Evolutionary conservation across 37 sponge, comb jelly and placozoan genomes (phyloP).

Genomic region (Chondrosia reniformis): DNA sequence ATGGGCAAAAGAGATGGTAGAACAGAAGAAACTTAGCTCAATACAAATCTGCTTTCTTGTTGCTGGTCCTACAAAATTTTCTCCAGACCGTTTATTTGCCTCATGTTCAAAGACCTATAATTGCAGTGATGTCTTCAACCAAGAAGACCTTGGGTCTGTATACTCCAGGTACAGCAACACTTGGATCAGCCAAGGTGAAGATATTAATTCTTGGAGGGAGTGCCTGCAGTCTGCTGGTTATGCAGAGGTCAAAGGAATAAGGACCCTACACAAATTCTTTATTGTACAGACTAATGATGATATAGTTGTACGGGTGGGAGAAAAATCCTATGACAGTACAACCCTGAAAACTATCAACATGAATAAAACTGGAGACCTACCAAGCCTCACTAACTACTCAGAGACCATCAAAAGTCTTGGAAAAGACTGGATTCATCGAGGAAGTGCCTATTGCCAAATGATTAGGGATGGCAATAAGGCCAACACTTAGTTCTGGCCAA

Average conservation of each 20-base stretch:
- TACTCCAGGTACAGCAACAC: background rate
- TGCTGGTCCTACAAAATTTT: slow-evolving; percentile 57
- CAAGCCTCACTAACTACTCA: too few relatives aligned
- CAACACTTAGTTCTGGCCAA: too few relatives aligned
- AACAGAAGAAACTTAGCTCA: background rate
- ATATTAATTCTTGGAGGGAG: slow-evolving; percentile 22
- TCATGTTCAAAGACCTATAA: slow-evolving; percentile 10
- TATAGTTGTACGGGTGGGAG: slow-evolving; percentile 1
- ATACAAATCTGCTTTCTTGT: slow-evolving; percentile 33
- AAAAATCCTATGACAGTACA: slow-evolving; percentile 1
- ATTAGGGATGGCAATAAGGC: too few relatives aligned
- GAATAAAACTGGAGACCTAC: too few relatives aligned
- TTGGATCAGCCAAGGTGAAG: background rate
- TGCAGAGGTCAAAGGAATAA: slow-evolving; percentile 17
- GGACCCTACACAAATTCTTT: slow-evolving; percentile 35
- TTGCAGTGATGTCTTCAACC: slow-evolving; percentile 29
- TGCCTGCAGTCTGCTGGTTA: background rate
- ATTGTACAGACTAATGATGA: background rate
- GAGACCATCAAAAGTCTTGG: too few relatives aligned
- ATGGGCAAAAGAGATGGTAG: slow-evolving; percentile 36
- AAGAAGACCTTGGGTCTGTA: slow-evolving; percentile 11
- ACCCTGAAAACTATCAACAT: too few relatives aligned
- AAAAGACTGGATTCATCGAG: too few relatives aligned
- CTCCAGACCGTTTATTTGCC: slow-evolving; percentile 43
- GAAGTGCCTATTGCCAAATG: too few relatives aligned